Conservation (phyloP, 2,113 vertebrate genomes). For the Symphodus melops region DNA sequence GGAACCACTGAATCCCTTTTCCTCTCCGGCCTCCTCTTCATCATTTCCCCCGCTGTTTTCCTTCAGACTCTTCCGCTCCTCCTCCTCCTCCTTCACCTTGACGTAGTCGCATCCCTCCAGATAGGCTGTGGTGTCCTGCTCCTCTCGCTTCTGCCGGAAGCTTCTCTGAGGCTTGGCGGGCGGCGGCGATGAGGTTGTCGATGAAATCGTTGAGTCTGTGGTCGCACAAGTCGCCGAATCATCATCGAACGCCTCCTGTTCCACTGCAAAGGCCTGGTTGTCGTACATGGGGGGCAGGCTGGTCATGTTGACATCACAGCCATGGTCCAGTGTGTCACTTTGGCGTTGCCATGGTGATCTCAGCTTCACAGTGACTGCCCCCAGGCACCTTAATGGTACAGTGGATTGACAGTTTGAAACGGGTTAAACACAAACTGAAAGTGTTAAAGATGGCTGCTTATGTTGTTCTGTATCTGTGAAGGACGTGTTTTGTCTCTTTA, state of each 20-base stretch:
- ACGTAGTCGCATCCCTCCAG: slow-evolving; percentile 47
- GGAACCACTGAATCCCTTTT: neutral
- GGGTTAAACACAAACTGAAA: neutral
- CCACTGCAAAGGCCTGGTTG: slow-evolving; percentile 8
- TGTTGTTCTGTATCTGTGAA: too few relatives aligned
- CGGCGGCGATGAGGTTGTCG: slow-evolving; percentile 27
- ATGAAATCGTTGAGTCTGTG: neutral
- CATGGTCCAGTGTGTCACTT: neutral
- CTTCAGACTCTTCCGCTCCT: neutral
- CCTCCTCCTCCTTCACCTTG: neutral
- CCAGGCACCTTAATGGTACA: slow-evolving; percentile 52
- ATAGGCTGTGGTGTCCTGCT: slow-evolving; percentile 3
- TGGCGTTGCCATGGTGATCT: neutral
- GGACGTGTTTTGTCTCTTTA: too few relatives aligned
- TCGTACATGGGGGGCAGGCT: neutral
- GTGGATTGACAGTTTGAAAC: neutral
- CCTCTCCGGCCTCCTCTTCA: neutral
- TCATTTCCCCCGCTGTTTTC: neutral
- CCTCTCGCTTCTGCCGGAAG: slow-evolving; percentile 43
- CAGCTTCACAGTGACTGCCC: neutral
- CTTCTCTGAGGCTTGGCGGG: slow-evolving; percentile 72
- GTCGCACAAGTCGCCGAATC: neutral
- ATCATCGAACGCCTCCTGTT: neutral
- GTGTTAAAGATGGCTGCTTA: neutral
- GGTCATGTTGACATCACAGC: slow-evolving; percentile 18